phyloP scores from a whole-genome alignment of 2,888 invertebrate genomes.

The Pheosia gnoma region DNA sequence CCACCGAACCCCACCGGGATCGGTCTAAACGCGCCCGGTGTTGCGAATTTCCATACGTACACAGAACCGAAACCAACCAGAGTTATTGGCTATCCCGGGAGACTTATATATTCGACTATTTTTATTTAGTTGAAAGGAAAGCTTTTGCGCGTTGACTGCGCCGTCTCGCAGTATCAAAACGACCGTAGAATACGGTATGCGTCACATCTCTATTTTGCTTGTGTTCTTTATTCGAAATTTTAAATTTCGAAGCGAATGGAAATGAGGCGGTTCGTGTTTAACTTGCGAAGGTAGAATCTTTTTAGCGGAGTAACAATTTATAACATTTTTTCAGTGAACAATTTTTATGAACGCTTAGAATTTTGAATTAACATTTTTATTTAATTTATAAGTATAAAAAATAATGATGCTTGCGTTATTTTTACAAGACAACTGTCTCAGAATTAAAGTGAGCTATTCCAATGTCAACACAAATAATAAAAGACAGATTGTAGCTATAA shows the following conservation, averaged over 20 bases:
- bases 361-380: too few relatives aligned
- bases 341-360: too few relatives aligned
- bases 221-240: conserved; percentile 33
- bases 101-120: conserved; percentile 76
- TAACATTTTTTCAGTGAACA: too few relatives aligned
- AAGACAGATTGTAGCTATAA: not conserved
- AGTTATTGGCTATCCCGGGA: conserved; percentile 78
- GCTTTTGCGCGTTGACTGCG: conserved; percentile 59
- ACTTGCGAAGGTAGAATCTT: not conserved
- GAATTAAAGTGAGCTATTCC: not conserved
- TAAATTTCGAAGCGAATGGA: conserved; percentile 16
- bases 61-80: conserved; percentile 67
- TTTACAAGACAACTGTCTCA: too few relatives aligned
- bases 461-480: not conserved
- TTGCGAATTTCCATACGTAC: conserved; percentile 71
- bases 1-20: conserved; percentile 40
- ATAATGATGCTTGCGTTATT: too few relatives aligned
- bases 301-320: too few relatives aligned
- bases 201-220: conserved; percentile 45
- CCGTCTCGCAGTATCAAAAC: conserved; percentile 58
- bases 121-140: conserved; percentile 72
- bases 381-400: too few relatives aligned
- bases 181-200: conserved; percentile 66
- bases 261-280: conserved; percentile 18
- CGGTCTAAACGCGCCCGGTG: conserved; percentile 52